Evolutionary conservation across 1,140 invertebrate species (phyloP), one percentile per base, ranked within the genome.

Genomic region (Hetaerina americana): DNA sequence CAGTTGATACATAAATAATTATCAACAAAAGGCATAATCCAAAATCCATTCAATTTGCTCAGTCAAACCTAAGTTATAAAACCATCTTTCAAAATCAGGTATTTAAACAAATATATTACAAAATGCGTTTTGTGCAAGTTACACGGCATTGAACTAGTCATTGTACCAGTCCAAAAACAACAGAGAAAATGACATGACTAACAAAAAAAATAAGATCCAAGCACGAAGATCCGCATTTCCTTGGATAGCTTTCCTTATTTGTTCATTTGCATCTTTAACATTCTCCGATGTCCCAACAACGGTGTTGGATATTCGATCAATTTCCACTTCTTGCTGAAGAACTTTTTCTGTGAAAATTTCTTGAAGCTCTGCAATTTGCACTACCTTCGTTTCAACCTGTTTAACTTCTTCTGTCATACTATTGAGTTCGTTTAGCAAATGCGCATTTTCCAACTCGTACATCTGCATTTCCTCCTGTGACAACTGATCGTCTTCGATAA

Each of bases 81-180:
- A n/a, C n/a, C n/a, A n/a, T n/a, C n/a, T n/a, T n/a, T n/a, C n/a
- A n/a, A n/a, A n/a, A n/a, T n/a, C n/a, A n/a, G n/a, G n/a, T n/a
- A n/a, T n/a, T n/a, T n/a, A n/a, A n/a, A n/a, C n/a, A n/a, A n/a
- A n/a, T n/a, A n/a, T n/a, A n/a, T n/a, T n/a, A n/a, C n/a, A n/a
- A n/a, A n/a, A n/a, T n/a, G n/a, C n/a, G n/a, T n/a, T n/a, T n/a
- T 40, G 6, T 40, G 18, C 40, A 12, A 57, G 22, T 57, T 40
- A 57, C 2, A 18, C 15, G 22, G 3, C 22, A 57, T 26, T 27
- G 29, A 72, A 80, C 89, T 87, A 96, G 78, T 93, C 92, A 86
- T 98, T 99, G 79, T 99, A 99, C 97, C 97, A 99, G 84, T 99
- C 95, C 49, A 99, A 85, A 81, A 99, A 99, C 22, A 99, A 82